Evolutionary conservation across 2,888 invertebrate species (phyloP).

Genomic region (Nysson spinosus): DNA sequence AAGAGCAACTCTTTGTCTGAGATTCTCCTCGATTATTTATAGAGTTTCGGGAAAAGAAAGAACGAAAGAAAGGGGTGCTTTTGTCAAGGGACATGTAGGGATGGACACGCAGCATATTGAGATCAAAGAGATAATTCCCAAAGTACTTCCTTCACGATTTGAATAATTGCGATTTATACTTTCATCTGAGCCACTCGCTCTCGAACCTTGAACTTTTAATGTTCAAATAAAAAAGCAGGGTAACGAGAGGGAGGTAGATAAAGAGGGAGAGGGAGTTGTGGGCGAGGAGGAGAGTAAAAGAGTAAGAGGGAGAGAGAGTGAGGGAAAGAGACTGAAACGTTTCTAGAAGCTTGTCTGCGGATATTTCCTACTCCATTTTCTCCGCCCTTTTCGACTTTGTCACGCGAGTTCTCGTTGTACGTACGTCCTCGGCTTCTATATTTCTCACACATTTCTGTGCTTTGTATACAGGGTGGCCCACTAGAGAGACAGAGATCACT

Average conservation of each 20-base stretch:
- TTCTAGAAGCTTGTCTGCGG: background rate
- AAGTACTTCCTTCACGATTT: slow-evolving; percentile 3
- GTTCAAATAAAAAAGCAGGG: slow-evolving; percentile 4
- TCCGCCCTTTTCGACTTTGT: slow-evolving; percentile 19
- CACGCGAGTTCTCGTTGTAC: slow-evolving; percentile 16
- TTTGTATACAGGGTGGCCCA: background rate
- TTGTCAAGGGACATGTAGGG: background rate
- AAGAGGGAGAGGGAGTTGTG: too few species aligned
- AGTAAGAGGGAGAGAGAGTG: too few species aligned
- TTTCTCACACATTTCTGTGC: slow-evolving; percentile 9
- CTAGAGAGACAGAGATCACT: slow-evolving; percentile 27
- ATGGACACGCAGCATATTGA: slow-evolving; percentile 1
- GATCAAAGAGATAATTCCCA: slow-evolving; percentile 14
- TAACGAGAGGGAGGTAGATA: too few species aligned
- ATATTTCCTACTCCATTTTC: slow-evolving; percentile 15
- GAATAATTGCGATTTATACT: slow-evolving; percentile 19
- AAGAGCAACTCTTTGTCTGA: too few species aligned
- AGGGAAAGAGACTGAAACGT: slow-evolving; percentile 12
- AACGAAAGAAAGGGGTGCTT: background rate
- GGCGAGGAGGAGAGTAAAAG: too few species aligned
- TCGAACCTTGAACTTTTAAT: slow-evolving; percentile 22
- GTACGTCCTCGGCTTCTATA: background rate
- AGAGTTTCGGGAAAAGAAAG: background rate
- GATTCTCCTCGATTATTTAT: too few species aligned
- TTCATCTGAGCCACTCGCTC: background rate